Conservation (phyloP, 1,140 invertebrate genomes). For the Pollicipes pollicipes region DNA sequence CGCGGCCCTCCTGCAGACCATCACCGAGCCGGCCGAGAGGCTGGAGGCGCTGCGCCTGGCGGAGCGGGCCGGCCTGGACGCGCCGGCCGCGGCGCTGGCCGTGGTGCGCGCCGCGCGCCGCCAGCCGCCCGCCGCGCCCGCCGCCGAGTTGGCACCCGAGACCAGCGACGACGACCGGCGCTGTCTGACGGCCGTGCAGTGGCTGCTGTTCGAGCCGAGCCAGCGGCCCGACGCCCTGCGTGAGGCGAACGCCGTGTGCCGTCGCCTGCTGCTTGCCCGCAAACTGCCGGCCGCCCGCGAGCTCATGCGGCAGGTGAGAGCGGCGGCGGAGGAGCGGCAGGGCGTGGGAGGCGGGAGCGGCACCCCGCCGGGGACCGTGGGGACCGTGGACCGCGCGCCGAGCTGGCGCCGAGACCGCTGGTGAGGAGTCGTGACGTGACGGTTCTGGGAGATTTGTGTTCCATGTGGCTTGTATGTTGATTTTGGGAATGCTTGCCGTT, state of each 20-base stretch:
- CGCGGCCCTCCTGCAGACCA: constrained; percentile 52
- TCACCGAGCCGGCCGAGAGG: constrained; percentile 41
- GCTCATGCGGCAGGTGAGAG: constrained; percentile 42
- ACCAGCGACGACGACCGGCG: constrained; percentile 41
- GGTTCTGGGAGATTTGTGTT: too few species aligned
- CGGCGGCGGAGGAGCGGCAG: too few species aligned
- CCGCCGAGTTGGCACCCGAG: constrained; percentile 25
- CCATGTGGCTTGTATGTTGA: too few species aligned
- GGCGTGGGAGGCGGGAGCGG: constrained; percentile 15
- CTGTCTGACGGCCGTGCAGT: constrained; percentile 71
- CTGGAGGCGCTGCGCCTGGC: constrained; percentile 20
- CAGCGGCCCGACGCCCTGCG: constrained; percentile 61
- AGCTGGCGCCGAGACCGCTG: constrained; percentile 46
- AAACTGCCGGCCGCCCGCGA: constrained; percentile 48
- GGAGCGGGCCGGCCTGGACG: constrained; percentile 15
- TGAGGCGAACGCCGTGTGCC: constrained; percentile 74
- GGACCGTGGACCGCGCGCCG: constrained; percentile 43
- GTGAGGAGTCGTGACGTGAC: too few species aligned
- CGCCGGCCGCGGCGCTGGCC: constrained; percentile 15
- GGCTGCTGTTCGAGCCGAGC: constrained; percentile 58
- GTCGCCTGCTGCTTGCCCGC: constrained; percentile 48
- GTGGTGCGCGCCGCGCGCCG: constrained; percentile 10
- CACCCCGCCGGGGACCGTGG: constrained; percentile 58
- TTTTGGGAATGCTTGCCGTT: too few species aligned
- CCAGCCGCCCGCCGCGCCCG: constrained; percentile 9